Base-by-base conservation (phyloP, 2,113 vertebrate genomes). In the Hipposideros armiger region DNA sequence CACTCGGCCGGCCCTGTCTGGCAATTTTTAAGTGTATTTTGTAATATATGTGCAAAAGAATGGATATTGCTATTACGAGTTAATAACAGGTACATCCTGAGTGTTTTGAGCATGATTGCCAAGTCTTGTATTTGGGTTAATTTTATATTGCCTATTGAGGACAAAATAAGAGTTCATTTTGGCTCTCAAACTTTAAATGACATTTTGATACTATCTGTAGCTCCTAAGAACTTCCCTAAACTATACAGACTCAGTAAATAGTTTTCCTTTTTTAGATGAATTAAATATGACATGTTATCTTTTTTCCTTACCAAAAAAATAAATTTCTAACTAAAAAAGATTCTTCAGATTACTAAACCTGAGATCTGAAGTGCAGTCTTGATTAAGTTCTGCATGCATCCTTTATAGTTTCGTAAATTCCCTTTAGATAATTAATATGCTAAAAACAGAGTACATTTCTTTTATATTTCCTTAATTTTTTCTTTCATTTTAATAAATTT, bases 191-290 rank as follows among this genome's bases (percentile, higher is more conserved):
- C 15, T 47, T 24, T 67, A 81, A 86, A 40, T 26, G 40, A 56
- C 32, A 82, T 90, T 80, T 52, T 81, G 45, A 77, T 76, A 87
- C 76, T 91, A 69, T 50, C 36, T 86, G 28, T 36, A 73, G 80
- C 64, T 96, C 20, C 22, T 67, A 16, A 87, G 42, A 56, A 76
- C 60, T 77, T 64, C 28, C 5, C 45, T 54, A 62, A 80, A 90
- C 56, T 42, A 86, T 13, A 85, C 5, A n/a, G 56, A 73, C 9
- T 91, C 56, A 32, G 19, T 72, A 56, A 32, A 73, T 72, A 36
- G 32, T 7, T 80, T 86, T 73, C 24, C 14, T 80, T 86, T 89
- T 82, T 47, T 14, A 82, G 47, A 56, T 80, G 58, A 96, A 36
- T 40, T 90, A 28, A 50, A 66, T 81, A 58, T 17, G 36, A 85